A percentile compares a stretch with the other conserved stretches of the same genome.
phyloP scores from a whole-genome alignment of 2,888 invertebrate species.

The Drosophila lacicola region DNA sequence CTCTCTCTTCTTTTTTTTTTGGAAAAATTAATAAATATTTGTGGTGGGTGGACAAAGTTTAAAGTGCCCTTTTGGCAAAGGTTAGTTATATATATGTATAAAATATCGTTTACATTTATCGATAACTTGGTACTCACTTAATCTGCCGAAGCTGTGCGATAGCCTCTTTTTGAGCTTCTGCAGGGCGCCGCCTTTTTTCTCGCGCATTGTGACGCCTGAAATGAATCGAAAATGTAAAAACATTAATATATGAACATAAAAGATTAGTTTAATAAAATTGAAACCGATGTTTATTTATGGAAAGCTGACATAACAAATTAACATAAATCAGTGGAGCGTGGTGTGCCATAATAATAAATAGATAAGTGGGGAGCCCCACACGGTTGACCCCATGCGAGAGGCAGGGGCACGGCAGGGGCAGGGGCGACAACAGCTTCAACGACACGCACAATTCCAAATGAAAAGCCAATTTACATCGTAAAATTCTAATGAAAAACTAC shows the following conservation, averaged over 20 bases:
- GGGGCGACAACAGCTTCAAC: background rate
- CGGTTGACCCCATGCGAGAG: background rate
- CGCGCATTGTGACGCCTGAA: slow-evolving; percentile 94
- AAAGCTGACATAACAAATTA: slow-evolving; percentile 73
- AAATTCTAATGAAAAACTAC: slow-evolving; percentile 54
- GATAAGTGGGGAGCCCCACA: slow-evolving; percentile 39
- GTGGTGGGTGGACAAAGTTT: slow-evolving; percentile 16
- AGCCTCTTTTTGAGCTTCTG: slow-evolving; percentile 98
- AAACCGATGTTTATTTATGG: slow-evolving; percentile 3
- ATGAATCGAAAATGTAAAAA: slow-evolving; percentile 72
- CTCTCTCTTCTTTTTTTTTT: background rate
- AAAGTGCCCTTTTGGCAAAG: slow-evolving; percentile 17
- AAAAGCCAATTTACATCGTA: slow-evolving; percentile 50
- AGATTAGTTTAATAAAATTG: too few species aligned
- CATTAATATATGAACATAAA: slow-evolving; percentile 3
- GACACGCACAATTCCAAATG: slow-evolving; percentile 39
- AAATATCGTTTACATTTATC: slow-evolving; percentile 20
- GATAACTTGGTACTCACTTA: slow-evolving; percentile 90
- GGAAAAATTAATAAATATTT: slow-evolving; percentile 9
- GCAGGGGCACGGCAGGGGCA: too few species aligned
- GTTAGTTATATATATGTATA: slow-evolving; percentile 1
- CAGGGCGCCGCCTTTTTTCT: slow-evolving; percentile 96
- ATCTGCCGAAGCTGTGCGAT: slow-evolving; percentile 97
- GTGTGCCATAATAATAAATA: slow-evolving; percentile 76
- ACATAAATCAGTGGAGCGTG: slow-evolving; percentile 80